phyloP scores from a whole-genome alignment of 2,888 invertebrate genomes.

The Maniola hyperantus region DNA sequence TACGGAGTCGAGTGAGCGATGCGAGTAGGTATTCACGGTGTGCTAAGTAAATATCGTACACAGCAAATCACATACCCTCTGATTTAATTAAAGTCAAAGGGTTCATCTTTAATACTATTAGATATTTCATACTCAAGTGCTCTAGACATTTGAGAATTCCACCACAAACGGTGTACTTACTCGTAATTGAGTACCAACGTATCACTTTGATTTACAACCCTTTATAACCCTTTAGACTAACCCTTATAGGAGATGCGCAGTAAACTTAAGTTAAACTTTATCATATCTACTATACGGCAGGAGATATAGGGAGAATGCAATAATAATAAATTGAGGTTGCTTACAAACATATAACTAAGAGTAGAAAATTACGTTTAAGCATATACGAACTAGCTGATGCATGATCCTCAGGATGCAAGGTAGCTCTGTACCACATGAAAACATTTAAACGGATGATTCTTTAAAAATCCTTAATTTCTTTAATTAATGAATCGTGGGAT shows the following conservation, averaged over 20 bases:
- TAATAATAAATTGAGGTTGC: slow-evolving; percentile 46
- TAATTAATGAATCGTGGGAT: no score
- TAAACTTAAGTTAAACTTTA: slow-evolving; percentile 71
- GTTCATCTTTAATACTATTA: slow-evolving; percentile 40
- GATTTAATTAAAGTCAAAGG: slow-evolving; percentile 37
- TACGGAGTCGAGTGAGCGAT: background rate
- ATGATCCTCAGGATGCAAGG: no score
- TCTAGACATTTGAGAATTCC: slow-evolving; percentile 40
- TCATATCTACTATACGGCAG: slow-evolving; percentile 61
- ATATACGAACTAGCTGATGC: no score
- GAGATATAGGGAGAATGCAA: slow-evolving; percentile 64
- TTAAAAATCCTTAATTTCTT: no score
- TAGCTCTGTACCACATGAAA: no score
- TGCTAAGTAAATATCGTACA: background rate
- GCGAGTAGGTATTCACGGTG: background rate
- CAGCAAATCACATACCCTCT: slow-evolving; percentile 11
- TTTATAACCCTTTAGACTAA: slow-evolving; percentile 55
- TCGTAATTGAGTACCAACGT: slow-evolving; percentile 68
- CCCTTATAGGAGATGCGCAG: slow-evolving; percentile 47
- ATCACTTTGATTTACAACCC: slow-evolving; percentile 74
- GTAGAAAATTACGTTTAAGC: slow-evolving; percentile 1
- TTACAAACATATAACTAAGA: slow-evolving; percentile 23
- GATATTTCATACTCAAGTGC: slow-evolving; percentile 46
- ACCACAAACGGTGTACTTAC: slow-evolving; percentile 42
- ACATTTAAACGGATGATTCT: no score